A percentile compares a stretch with the other conserved stretches of the same genome.
Evolutionary conservation across 2,113 vertebrate species (phyloP).

Genomic region (Pomatostomus ruficeps): DNA sequence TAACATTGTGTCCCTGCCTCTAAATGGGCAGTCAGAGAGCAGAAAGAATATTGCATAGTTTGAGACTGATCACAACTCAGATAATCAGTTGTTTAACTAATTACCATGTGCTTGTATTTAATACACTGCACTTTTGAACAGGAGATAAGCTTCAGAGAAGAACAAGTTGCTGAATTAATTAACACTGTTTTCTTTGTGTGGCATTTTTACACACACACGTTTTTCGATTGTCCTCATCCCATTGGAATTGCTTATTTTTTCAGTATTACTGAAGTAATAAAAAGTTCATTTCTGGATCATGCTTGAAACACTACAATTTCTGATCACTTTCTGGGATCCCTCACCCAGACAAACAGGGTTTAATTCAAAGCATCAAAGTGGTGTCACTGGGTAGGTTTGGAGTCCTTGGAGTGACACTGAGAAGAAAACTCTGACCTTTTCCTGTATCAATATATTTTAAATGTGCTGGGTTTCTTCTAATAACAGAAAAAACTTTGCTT

Average conservation of each 20-base stretch:
- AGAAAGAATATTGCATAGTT: background rate
- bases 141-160: background rate
- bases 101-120: background rate
- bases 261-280: background rate
- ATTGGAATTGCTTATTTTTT: background rate
- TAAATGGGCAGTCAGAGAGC: background rate
- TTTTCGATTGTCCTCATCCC: background rate
- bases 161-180: background rate
- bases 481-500: background rate
- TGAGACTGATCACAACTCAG: background rate
- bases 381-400: background rate
- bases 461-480: background rate
- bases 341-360: background rate
- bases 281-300: background rate
- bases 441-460: background rate
- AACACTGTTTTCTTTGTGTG: background rate
- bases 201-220: background rate
- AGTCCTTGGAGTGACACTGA: background rate
- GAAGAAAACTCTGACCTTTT: background rate
- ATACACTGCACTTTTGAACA: background rate
- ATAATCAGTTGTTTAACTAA: background rate
- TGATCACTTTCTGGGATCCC: background rate
- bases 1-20: background rate
- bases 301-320: background rate
- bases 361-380: background rate